These are phyloP conservation scores for Gopherus evgoodei DNA, from an alignment of 2,113 vertebrate species.

Conservation along the genomic window DNA sequence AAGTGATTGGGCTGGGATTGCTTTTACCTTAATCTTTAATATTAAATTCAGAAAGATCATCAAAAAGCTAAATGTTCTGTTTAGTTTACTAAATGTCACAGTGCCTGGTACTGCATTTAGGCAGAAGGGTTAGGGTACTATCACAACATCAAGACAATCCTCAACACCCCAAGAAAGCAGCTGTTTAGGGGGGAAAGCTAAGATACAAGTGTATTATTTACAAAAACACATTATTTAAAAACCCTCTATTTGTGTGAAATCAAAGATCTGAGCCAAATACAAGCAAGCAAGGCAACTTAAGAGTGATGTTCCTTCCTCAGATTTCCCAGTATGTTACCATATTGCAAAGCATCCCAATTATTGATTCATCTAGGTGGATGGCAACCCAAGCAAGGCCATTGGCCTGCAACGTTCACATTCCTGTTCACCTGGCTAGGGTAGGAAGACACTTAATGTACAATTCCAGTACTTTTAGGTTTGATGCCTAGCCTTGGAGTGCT, in stretches of 20 bases:
- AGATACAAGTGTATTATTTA: not conserved
- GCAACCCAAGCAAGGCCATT: not conserved
- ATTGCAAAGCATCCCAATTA: not conserved
- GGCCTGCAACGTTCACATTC: fast-evolving
- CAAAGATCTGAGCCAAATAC: not conserved
- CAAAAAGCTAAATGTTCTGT: not conserved
- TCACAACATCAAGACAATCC: not conserved
- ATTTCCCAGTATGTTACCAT: not conserved
- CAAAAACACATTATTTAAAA: not conserved
- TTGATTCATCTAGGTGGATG: not conserved
- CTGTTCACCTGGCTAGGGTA: not conserved
- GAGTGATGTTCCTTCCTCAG: not conserved
- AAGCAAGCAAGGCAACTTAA: fast-evolving
- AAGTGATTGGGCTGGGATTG: not conserved
- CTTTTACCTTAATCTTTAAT: conserved; percentile 22
- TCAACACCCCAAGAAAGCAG: not conserved
- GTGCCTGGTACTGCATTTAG: not conserved
- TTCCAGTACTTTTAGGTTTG: fast-evolving
- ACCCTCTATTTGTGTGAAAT: not conserved
- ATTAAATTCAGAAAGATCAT: not conserved
- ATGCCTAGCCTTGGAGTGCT: not conserved
- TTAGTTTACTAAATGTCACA: not conserved
- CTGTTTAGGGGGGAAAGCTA: not conserved
- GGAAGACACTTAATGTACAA: fast-evolving
- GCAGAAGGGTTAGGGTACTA: not conserved